Conservation (phyloP, 2,888 invertebrate genomes). For the Lacanobia wlatinum region DNA sequence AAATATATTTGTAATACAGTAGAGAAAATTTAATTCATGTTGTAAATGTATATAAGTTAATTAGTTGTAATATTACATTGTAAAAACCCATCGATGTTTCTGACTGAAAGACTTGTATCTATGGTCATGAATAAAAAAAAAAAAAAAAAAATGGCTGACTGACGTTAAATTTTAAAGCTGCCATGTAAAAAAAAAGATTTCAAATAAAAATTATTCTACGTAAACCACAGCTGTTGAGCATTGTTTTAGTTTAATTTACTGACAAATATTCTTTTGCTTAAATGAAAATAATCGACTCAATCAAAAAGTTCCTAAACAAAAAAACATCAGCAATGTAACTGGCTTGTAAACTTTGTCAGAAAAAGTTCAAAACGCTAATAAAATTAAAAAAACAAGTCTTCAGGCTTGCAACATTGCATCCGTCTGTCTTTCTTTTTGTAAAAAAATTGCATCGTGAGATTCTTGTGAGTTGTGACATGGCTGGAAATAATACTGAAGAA, state of each 20-base stretch:
- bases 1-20: no score
- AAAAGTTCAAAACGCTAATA: background rate
- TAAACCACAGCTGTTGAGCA: no score
- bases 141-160: no score
- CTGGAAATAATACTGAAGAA: constrained; percentile 91
- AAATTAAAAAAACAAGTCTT: constrained; percentile 34
- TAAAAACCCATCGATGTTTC: no score
- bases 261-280: no score
- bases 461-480: constrained; percentile 91
- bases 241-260: no score
- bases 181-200: background rate
- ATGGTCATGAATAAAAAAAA: no score
- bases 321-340: constrained; percentile 11
- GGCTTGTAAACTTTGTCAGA: constrained; percentile 30
- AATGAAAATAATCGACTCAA: background rate
- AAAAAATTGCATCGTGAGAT: constrained; percentile 84
- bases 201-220: no score
- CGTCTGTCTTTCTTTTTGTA: constrained; percentile 82
- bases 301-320: background rate
- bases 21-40: no score
- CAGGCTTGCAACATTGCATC: constrained; percentile 76
- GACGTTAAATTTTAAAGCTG: constrained; percentile 8
- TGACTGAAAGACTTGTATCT: no score
- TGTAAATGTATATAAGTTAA: no score
- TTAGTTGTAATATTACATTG: no score